Conservation (phyloP, 2,797 vertebrate species). For the Megaceryle alcyon region DNA sequence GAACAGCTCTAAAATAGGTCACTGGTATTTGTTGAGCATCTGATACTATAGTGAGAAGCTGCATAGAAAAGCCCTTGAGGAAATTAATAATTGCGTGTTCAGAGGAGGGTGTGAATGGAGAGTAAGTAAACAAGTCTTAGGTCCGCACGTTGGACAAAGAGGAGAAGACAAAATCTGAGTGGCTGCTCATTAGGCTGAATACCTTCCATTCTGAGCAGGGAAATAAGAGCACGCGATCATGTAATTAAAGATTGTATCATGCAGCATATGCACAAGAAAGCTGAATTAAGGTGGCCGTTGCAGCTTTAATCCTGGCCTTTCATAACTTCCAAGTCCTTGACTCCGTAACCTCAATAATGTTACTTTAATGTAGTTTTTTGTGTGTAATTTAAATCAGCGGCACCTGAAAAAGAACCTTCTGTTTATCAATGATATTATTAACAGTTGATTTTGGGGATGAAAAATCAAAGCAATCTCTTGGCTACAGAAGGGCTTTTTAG, state of each 20-base stretch:
- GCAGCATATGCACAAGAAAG: neutral
- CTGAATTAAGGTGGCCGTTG: slow-evolving; percentile 20
- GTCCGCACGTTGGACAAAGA: neutral
- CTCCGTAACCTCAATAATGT: slow-evolving; percentile 39
- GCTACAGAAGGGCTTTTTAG: slow-evolving; percentile 28
- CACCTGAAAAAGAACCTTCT: slow-evolving; percentile 34
- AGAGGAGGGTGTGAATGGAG: slow-evolving; percentile 14
- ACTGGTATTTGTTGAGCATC: neutral
- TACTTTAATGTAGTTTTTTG: neutral
- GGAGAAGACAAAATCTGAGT: slow-evolving; percentile 10
- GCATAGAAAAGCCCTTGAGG: slow-evolving; percentile 11
- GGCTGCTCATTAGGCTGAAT: slow-evolving; percentile 42
- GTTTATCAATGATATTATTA: slow-evolving; percentile 24
- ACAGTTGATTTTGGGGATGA: slow-evolving; percentile 37
- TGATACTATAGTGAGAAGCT: neutral
- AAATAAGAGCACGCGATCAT: neutral
- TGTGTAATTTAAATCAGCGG: neutral
- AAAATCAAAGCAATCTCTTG: slow-evolving; percentile 66
- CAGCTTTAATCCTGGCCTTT: slow-evolving; percentile 33
- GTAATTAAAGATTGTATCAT: slow-evolving; percentile 71
- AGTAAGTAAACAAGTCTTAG: neutral
- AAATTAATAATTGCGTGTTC: slow-evolving; percentile 30
- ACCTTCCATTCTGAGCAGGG: neutral
- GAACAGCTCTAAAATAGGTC: neutral
- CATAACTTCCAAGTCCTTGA: slow-evolving; percentile 44